Evolutionary conservation across 2,888 invertebrate species (phyloP), one percentile per base, ranked within the genome.

Genomic region (Leptopilina myrica): DNA sequence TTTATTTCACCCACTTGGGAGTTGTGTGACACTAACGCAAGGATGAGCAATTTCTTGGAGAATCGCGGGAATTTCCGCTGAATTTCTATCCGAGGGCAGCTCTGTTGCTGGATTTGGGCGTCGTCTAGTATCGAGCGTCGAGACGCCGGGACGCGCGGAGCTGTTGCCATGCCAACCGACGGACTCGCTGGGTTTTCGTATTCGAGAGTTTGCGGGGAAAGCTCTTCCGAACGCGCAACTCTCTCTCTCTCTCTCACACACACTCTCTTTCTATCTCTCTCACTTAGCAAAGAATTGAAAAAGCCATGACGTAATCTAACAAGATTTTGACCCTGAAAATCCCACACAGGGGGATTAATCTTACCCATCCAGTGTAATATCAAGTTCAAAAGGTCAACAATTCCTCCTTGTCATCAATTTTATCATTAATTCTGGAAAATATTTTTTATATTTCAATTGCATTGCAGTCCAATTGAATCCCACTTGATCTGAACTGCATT

Each of bases 101-200:
- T 85, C 84, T 73, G 73, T 73, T 85, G 86, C 86, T 83, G 85
- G 87, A 88, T 89, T 88, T 88, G 89, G 90, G 89, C 89, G 91
- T 90, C 89, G 90, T 91, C 90, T 90, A 90, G 90, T 91, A 91
- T 91, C 90, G 91, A 91, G 90, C 91, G 91, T 87, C 87, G 88
- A 86, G 90, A 90, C 87, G 90, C 91, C 90, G 90, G 90, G 90
- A 90, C 90, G 91, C 89, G 87, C 87, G 84, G 88, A 91, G 90
- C 90, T 89, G 91, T 91, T 91, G 88, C 91, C 90, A 91, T 91
- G 91, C 88, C 90, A 88, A 91, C 91, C 90, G 90, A 88, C 91
- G 86, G 87, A 89, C 89, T 89, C 88, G 84, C 88, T 79, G 82
- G 81, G 79, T 83, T 83, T 83, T 79, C 81, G 77, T 80, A 73